Evolutionary conservation across 2,113 vertebrate species (phyloP), one percentile per base, ranked within the genome.

Genomic region (Eira barbara): DNA sequence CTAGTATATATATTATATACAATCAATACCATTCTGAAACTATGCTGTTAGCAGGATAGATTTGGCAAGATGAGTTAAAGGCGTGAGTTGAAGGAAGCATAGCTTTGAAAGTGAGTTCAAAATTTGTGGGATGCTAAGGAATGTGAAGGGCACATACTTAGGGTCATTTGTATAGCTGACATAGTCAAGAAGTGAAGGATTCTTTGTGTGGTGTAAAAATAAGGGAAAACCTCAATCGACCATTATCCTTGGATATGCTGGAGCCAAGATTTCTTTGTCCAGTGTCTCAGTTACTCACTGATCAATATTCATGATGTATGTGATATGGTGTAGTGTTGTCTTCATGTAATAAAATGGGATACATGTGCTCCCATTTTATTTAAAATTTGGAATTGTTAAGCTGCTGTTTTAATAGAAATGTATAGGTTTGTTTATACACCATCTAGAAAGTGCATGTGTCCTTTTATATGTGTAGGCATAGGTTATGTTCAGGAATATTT

Each of bases 121-220:
- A 67, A 92, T 67, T 27, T 92, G 85, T 94, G 42, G 52, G 84
- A 73, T 84, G 55, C 23, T 92, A 23, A 92, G 85, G 29, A 97
- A 97, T 96, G 31, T 97, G 90, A 74, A 91, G 39, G 73, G 81
- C 59, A 91, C 76, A 89, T 87, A 96, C 76, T 81, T 97, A 2
- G 65, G 79, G 27, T 82, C 36, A 61, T 76, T 97, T 95, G 55
- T 87, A 61, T 61, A 86, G 59, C 42, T 76, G 27, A 90, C 25
- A 39, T 73, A 39, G 55, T 85, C 49, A 76, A 52, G 31, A 89
- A 81, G 8, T 65, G 39, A 97, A 83, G 73, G 0, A 1, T 96
- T 91, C 93, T 96, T 96, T 92, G 52, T 91, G 45, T 92, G 93
- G 34, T 93, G 31, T 95, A 27, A 95, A 97, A 82, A 47, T 96